These are phyloP conservation scores for Orius insidiosus DNA, from an alignment of 1,140 invertebrate genomes.

Conservation along the genomic window DNA sequence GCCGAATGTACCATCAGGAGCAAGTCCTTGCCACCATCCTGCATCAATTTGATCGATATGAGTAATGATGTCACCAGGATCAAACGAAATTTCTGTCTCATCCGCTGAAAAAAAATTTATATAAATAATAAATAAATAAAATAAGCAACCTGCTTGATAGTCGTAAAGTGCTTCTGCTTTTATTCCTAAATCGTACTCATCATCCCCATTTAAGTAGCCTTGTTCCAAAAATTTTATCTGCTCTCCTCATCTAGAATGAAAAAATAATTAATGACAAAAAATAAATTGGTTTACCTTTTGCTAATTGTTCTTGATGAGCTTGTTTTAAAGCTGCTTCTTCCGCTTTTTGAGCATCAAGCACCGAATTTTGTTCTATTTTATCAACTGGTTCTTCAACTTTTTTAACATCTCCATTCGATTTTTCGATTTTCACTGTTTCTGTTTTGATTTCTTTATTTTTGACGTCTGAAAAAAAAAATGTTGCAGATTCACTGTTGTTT, in stretches of 20 bases:
- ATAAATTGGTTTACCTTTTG: neutral
- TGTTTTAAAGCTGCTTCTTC: neutral
- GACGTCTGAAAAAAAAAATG: too few relatives aligned
- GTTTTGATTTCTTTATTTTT: neutral
- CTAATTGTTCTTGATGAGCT: neutral
- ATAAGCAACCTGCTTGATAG: conserved; percentile 86
- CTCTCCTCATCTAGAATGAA: neutral
- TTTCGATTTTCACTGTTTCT: neutral
- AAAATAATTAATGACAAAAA: neutral
- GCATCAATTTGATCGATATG: conserved; percentile 90
- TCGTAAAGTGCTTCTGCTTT: conserved; percentile 84
- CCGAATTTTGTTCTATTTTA: neutral
- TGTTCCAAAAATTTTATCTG: neutral
- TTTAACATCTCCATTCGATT: neutral
- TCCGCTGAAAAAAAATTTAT: conserved; percentile 56
- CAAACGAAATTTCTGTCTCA: conserved; percentile 90
- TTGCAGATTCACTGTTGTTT: neutral
- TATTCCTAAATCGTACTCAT: conserved; percentile 37
- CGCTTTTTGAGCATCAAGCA: neutral
- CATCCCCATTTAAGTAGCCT: conserved; percentile 1
- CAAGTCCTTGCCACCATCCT: conserved; percentile 94
- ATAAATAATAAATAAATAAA: too few relatives aligned
- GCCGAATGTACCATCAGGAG: conserved; percentile 71
- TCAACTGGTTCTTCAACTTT: neutral
- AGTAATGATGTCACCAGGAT: conserved; percentile 88